A percentile compares a stretch with the other conserved stretches of the same genome.
phyloP scores from a whole-genome alignment of 2,888 invertebrate genomes.

The Campoletis raptor region DNA sequence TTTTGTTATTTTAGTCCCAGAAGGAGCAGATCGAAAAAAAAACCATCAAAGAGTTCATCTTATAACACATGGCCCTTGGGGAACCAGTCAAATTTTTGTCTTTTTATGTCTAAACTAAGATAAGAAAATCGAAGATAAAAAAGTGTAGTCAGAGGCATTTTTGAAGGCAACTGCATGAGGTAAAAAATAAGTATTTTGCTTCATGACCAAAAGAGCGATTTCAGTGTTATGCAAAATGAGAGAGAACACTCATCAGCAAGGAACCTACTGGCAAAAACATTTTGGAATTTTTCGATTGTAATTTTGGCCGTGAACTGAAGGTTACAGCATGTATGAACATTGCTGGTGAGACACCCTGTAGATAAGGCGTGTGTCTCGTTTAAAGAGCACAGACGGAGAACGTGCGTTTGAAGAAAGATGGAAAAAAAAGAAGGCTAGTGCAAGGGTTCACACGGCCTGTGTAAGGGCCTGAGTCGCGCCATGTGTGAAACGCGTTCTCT shows the following conservation, averaged over 20 bases:
- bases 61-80: neutral
- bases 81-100: neutral
- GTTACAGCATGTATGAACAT: neutral
- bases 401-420: slow-evolving; percentile 64
- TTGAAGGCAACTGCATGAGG: neutral
- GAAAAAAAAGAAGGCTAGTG: slow-evolving; percentile 43
- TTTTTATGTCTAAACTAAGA: neutral
- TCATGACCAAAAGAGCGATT: neutral
- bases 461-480: slow-evolving; percentile 69
- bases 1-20: neutral
- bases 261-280: neutral
- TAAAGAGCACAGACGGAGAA: slow-evolving; percentile 81
- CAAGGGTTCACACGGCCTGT: slow-evolving; percentile 66
- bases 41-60: neutral
- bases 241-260: neutral
- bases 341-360: neutral
- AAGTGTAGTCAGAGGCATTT: neutral
- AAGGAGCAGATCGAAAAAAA: neutral
- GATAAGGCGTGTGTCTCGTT: slow-evolving; percentile 21
- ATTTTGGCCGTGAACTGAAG: neutral
- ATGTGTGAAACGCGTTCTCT: slow-evolving; percentile 80
- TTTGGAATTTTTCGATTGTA: neutral
- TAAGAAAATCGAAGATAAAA: neutral
- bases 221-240: neutral
- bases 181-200: neutral